Percentiles rank a stretch among this genome's conserved stretches.
phyloP scores from a whole-genome alignment of 1,140 invertebrate species.

The Trinorchestia longiramus region DNA sequence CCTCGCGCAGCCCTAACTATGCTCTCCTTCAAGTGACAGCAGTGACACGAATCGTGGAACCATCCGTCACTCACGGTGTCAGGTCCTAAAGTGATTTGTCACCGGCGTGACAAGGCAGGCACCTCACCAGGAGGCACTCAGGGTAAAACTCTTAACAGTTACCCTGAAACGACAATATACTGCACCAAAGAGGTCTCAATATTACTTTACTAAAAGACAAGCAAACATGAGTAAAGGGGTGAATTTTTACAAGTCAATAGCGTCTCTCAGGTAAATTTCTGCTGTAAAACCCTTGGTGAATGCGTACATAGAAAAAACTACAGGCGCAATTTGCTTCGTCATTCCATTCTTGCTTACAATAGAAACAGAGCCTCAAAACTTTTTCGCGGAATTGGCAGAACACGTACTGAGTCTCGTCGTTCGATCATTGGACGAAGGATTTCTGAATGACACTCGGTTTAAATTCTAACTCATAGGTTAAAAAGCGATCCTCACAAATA shows the following conservation, averaged over 20 bases:
- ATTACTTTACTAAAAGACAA: neutral
- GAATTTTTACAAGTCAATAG: neutral
- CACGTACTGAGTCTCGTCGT: too few relatives aligned
- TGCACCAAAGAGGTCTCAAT: neutral
- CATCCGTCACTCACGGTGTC: conserved; percentile 49
- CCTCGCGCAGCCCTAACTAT: neutral
- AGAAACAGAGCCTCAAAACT: neutral
- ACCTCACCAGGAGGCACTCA: neutral
- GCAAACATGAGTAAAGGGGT: too few relatives aligned
- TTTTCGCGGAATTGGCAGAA: neutral
- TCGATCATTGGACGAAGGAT: too few relatives aligned
- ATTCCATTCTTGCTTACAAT: neutral
- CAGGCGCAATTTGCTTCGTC: neutral
- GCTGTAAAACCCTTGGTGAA: neutral
- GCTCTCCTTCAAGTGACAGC: conserved; percentile 32
- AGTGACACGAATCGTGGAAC: conserved; percentile 43
- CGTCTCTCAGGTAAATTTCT: neutral
- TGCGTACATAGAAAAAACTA: neutral
- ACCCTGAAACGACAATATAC: neutral
- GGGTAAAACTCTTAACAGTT: neutral
- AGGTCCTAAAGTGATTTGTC: conserved; percentile 49
- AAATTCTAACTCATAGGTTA: too few relatives aligned
- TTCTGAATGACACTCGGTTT: too few relatives aligned
- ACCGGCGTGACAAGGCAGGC: neutral
- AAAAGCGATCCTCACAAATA: too few relatives aligned